phyloP scores from a whole-genome alignment of 2,113 vertebrate species.

The Protobothrops mucrosquamatus region DNA sequence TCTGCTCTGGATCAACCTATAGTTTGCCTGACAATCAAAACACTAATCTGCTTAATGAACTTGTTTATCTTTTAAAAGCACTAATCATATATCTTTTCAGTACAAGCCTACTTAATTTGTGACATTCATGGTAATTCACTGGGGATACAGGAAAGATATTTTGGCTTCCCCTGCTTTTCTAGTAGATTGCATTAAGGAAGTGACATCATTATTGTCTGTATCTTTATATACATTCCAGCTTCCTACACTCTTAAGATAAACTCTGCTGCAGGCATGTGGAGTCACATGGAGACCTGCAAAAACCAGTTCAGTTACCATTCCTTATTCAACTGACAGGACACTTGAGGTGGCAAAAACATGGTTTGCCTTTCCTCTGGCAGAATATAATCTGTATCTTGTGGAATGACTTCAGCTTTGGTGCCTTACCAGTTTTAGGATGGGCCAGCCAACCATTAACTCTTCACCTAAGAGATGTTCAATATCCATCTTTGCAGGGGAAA shows the following conservation, averaged over 20 bases:
- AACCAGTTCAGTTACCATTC: not conserved
- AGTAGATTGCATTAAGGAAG: not conserved
- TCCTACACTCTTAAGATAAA: not conserved
- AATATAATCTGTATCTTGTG: not conserved
- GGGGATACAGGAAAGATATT: not conserved
- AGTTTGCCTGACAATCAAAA: not conserved
- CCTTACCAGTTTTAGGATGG: not conserved
- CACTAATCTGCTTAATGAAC: not conserved
- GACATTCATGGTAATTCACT: conserved; percentile 31
- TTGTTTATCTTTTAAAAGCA: conserved; percentile 9
- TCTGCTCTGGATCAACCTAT: not conserved
- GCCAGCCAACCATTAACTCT: not conserved
- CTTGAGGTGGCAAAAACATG: not conserved
- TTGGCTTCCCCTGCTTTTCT: not conserved
- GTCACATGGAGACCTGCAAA: not conserved
- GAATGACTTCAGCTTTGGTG: not conserved
- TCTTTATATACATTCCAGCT: not conserved
- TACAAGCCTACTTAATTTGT: not conserved
- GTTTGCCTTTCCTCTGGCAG: not conserved
- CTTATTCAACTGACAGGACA: not conserved
- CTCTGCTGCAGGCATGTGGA: not conserved
- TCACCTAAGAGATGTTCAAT: not conserved
- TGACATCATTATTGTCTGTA: not conserved
- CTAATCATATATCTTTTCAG: not conserved
- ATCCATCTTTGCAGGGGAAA: not conserved